A percentile compares a stretch with the other conserved stretches of the same genome.
Evolutionary conservation across 92 coral and sea anemone genomes (phyloP).

Genomic region (Siderastrea radians): DNA sequence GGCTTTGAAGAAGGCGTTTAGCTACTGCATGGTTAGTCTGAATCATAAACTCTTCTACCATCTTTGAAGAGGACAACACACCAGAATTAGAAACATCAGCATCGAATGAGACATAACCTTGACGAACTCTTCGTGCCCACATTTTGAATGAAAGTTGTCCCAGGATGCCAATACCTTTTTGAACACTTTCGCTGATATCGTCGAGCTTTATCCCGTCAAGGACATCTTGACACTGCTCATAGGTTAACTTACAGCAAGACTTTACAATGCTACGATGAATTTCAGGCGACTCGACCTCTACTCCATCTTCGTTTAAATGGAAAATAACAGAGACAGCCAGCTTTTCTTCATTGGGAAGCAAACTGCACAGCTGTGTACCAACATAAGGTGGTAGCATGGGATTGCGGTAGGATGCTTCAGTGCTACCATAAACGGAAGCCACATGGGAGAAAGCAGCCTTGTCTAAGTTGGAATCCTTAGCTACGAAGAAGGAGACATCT

Average conservation of each 20-base stretch:
- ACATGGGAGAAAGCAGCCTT: slow-evolving; percentile 82
- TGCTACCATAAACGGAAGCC: slow-evolving; percentile 78
- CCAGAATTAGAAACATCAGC: slow-evolving; percentile 23
- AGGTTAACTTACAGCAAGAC: slow-evolving; percentile 82
- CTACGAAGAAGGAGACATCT: slow-evolving; percentile 89
- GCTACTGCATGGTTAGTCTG: slow-evolving; percentile 87
- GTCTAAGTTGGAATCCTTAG: slow-evolving; percentile 78
- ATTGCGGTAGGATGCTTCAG: slow-evolving; percentile 47
- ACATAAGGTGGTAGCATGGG: slow-evolving; percentile 86
- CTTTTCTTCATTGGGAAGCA: slow-evolving; percentile 82
- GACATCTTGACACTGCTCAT: slow-evolving; percentile 85
- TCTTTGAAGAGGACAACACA: slow-evolving; percentile 59
- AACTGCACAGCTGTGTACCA: slow-evolving; percentile 81
- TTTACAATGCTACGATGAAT: slow-evolving; percentile 84
- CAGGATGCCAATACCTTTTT: slow-evolving; percentile 63
- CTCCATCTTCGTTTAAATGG: slow-evolving; percentile 73
- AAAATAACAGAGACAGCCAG: slow-evolving; percentile 87
- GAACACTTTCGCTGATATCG: slow-evolving; percentile 57
- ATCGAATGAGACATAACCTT: slow-evolving; percentile 52
- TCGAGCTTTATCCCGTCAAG: slow-evolving; percentile 47
- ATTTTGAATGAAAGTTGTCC: slow-evolving; percentile 79
- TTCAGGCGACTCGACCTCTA: slow-evolving; percentile 61
- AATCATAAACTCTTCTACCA: slow-evolving; percentile 91
- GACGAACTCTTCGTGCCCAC: slow-evolving; percentile 84
- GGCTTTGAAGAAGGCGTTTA: slow-evolving; percentile 56